Base-by-base conservation (phyloP, 2,888 invertebrate genomes). In the Pachydiplax longipennis region DNA sequence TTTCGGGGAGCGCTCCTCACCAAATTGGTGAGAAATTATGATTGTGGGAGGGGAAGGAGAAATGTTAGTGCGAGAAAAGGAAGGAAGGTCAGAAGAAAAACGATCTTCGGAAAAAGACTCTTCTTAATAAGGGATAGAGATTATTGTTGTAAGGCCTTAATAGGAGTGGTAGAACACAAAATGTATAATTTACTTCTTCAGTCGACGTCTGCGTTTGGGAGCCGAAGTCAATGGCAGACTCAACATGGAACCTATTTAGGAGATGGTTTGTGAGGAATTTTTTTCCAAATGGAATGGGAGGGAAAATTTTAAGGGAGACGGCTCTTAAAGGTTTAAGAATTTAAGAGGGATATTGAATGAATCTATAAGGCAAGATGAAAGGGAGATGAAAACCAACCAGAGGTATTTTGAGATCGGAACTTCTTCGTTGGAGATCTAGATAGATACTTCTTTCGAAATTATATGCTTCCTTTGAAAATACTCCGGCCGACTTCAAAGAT, bases 11-110 rank as follows among this genome's bases (percentile, higher is more conserved):
- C 53, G 58, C 53, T 58, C 83, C 35, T 22, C 83, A 58, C 58
- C 83, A 58, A 83, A 83, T 61, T 58, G 83, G 83, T 83, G 83
- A 83, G 83, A 83, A 83, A 83, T 83, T 83, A 83, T 58, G 83
- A 58, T 58, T 58, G 58, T 15, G 58, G 53, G 35, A 35, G 83
- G 83, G 83, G 35, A 35, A 35, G 58, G 58, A 48, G 82, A 40
- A 48, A 22, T 58, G 58, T 48, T 83, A 53, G 44, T 10, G 44
- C 44, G 44, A 37, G 37, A 37, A 37, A 5, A 37, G 82, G 82
- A 82, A 82, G 82, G 80, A 80, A 22, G 80, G 80, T 25, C 18
- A 37, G 37, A 22, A 35, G 37, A 18, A 35, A 35, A 80, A 48
- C 53, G 37, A 83, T 83, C 58, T 82, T 53, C 18, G 35, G 58